Percentiles rank a stretch among this genome's conserved stretches.
phyloP scores from a whole-genome alignment of 2,888 invertebrate genomes.

The Cataglyphis cursor region DNA sequence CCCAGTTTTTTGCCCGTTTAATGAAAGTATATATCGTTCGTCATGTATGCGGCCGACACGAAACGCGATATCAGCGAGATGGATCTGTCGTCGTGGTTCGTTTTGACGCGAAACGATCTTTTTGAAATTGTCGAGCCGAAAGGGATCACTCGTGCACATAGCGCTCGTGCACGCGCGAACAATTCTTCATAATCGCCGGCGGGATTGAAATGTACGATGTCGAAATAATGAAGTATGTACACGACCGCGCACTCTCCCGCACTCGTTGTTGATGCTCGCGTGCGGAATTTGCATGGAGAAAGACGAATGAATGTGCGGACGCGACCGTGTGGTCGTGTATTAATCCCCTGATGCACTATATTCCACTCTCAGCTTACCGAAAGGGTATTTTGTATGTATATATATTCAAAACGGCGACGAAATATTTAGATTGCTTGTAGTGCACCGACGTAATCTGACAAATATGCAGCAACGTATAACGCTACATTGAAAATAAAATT shows the following conservation, averaged over 20 bases:
- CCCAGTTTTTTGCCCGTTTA: background rate
- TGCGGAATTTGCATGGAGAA: slow-evolving; percentile 46
- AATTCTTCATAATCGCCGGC: slow-evolving; percentile 54
- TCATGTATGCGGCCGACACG: background rate
- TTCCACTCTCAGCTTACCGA: background rate
- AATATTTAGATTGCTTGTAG: slow-evolving; percentile 8
- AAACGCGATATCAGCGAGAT: background rate
- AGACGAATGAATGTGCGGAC: slow-evolving; percentile 47
- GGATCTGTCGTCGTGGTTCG: background rate
- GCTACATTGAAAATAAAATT: background rate
- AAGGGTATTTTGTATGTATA: slow-evolving; percentile 11
- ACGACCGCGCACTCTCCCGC: slow-evolving; percentile 51
- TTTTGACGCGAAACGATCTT: slow-evolving; percentile 27
- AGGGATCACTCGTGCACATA: slow-evolving; percentile 7
- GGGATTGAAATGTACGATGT: slow-evolving; percentile 54
- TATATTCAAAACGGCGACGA: slow-evolving; percentile 29
- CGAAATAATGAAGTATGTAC: slow-evolving; percentile 59
- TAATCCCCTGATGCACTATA: slow-evolving; percentile 33
- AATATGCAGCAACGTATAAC: background rate
- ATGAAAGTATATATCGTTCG: background rate
- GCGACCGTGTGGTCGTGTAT: slow-evolving; percentile 28
- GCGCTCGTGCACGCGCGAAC: slow-evolving; percentile 26
- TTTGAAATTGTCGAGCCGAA: slow-evolving; percentile 32
- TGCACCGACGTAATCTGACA: background rate
- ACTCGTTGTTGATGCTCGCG: slow-evolving; percentile 38